Evolutionary conservation across 2,113 vertebrate species (phyloP).

Genomic region (Syngnathus scovelli): DNA sequence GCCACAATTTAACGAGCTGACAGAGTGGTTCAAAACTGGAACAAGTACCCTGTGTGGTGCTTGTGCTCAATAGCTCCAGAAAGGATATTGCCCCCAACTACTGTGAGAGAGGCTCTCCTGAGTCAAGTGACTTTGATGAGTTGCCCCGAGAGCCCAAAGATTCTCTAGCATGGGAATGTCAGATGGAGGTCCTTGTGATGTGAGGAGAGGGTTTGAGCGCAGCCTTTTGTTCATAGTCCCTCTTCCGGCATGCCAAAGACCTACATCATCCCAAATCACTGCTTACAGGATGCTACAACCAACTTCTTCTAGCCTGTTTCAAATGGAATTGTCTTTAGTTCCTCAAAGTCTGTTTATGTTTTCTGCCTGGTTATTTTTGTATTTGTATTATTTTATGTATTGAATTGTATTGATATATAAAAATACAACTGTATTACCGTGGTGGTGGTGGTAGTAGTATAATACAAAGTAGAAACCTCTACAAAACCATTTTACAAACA

Average conservation of each 20-base stretch:
- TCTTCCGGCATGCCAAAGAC: conserved; percentile 49
- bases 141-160: conserved; percentile 44
- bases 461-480: background rate
- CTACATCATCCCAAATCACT: conserved; percentile 36
- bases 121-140: conserved; percentile 67
- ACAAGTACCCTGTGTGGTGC: conserved; percentile 47
- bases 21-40: conserved; percentile 34
- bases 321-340: conserved; percentile 30
- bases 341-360: conserved; percentile 11
- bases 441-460: background rate
- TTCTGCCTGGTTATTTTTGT: conserved; percentile 17
- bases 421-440: background rate
- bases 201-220: conserved; percentile 49
- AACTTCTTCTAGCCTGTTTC: conserved; percentile 14
- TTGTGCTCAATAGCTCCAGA: conserved; percentile 56
- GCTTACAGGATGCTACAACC: conserved; percentile 39
- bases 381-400: no score
- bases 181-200: conserved; percentile 44
- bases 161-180: conserved; percentile 53
- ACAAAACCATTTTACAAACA: background rate
- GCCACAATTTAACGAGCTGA: conserved; percentile 41
- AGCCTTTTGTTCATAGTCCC: conserved; percentile 47
- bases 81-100: conserved; percentile 50
- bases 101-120: conserved; percentile 51
- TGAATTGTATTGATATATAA: no score